A percentile compares a stretch with the other conserved stretches of the same genome.
Conservation (phyloP, 2,797 vertebrate species). For the Argentina silus region DNA sequence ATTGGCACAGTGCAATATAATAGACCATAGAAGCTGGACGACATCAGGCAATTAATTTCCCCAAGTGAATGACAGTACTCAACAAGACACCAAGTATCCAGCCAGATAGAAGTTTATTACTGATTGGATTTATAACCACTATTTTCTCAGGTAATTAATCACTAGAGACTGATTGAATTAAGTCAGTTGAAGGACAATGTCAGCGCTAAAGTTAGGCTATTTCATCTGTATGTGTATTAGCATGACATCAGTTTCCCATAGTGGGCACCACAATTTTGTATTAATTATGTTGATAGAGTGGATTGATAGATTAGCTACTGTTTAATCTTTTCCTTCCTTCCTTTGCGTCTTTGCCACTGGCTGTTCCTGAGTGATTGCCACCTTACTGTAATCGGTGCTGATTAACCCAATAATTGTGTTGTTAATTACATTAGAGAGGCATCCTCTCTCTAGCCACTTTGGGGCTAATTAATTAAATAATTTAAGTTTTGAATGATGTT, state of each 20-base stretch:
- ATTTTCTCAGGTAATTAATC: background rate
- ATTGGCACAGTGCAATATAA: background rate
- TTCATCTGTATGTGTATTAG: background rate
- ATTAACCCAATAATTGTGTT: conserved; percentile 51
- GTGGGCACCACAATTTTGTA: background rate
- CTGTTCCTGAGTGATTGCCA: conserved; percentile 32
- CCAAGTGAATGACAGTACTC: background rate
- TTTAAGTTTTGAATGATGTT: conserved; percentile 58
- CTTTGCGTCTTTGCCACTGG: background rate
- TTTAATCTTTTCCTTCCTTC: background rate
- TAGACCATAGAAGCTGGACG: background rate
- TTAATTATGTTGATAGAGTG: background rate
- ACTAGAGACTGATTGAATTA: background rate
- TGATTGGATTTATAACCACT: background rate
- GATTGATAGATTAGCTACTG: background rate
- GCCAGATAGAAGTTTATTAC: background rate
- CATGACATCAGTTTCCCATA: background rate
- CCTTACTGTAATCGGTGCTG: conserved; percentile 38
- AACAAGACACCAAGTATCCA: background rate
- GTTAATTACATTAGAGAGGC: conserved; percentile 48
- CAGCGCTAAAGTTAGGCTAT: background rate
- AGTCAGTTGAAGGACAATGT: background rate
- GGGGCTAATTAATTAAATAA: conserved; percentile 46
- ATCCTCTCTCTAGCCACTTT: conserved; percentile 6
- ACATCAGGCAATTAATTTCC: background rate